Evolutionary conservation across 2,113 vertebrate genomes (phyloP), one percentile per base, ranked within the genome.

Genomic region (Heptranchias perlo): DNA sequence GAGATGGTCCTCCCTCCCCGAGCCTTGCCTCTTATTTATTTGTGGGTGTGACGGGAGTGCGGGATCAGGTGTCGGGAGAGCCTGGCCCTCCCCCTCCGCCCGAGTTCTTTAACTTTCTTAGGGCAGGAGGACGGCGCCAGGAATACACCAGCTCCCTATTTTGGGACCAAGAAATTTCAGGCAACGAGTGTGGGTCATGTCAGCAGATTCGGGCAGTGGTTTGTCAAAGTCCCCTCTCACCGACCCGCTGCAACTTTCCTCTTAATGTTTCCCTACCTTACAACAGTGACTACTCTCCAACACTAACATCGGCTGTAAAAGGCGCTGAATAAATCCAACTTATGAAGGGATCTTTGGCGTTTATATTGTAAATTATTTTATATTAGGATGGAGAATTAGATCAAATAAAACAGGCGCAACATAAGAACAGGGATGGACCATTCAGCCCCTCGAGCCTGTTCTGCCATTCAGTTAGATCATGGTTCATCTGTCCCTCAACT

Each of bases 61-160:
- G 96, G 97, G 98, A 98, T 98, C 98, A 96, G 97, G 97, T 99
- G 98, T 98, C 98, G 97, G 96, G 95, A 97, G 97, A 97, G 97
- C 97, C 97, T 96, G 14, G 96, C 97, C 97, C 97, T 96, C 97
- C 98, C 96, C 97, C 96, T 97, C 3, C 11, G 92, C 94, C 96
- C 67, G 97, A 98, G 97, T 69, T 98, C 98, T 98, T 98, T 99
- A 98, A 98, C 97, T 99, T 99, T 99, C 99, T 99, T 99, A 99
- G 99, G 99, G 99, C 98, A 99, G 98, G 98, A 97, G 98, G 97
- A 62, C 97, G 96, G 97, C 97, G 97, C 97, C 96, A 95, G 97
- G 97, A 97, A 98, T 97, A 97, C 97, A 97, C 96, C 96, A 95
- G 61, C 23, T 2, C 31, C 97, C 97, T 99, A 99, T 99, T 99